A percentile compares a stretch with the other conserved stretches of the same genome.
These are phyloP conservation scores for Tipula vernalis DNA, from an alignment of 2,888 invertebrate species.

Conservation along the genomic window DNA sequence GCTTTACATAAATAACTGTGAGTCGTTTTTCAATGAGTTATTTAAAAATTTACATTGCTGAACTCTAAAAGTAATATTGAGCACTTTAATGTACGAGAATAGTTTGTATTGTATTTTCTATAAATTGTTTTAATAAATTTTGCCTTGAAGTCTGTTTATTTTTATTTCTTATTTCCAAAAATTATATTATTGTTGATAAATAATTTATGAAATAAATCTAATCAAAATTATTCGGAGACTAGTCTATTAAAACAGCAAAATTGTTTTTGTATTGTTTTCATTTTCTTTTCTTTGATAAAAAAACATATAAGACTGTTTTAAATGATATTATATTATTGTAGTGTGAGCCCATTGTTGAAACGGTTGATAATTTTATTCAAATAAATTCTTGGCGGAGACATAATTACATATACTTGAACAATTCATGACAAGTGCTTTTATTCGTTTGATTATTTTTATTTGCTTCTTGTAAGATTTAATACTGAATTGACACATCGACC, in stretches of 20 bases:
- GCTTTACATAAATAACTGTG: neutral
- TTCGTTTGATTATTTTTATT: too few species aligned
- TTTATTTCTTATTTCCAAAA: neutral
- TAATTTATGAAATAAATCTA: conserved; percentile 4
- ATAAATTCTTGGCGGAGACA: too few species aligned
- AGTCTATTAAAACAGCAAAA: neutral
- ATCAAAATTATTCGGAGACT: neutral
- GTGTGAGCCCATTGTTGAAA: too few species aligned
- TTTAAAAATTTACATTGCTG: neutral
- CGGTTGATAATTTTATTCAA: too few species aligned
- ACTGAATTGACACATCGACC: too few species aligned
- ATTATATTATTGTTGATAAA: neutral
- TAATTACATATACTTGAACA: too few species aligned
- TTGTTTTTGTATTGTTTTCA: neutral
- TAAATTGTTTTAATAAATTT: neutral
- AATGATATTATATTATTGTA: too few species aligned
- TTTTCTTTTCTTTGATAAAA: neutral
- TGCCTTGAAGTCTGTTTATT: neutral
- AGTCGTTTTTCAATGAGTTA: neutral
- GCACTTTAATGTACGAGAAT: neutral
- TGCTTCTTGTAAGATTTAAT: too few species aligned
- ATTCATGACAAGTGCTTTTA: too few species aligned
- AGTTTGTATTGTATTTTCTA: neutral
- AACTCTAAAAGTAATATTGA: neutral
- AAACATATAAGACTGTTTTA: neutral